phyloP scores from a whole-genome alignment of 2,888 invertebrate species.

The Teleiodes luculella region DNA sequence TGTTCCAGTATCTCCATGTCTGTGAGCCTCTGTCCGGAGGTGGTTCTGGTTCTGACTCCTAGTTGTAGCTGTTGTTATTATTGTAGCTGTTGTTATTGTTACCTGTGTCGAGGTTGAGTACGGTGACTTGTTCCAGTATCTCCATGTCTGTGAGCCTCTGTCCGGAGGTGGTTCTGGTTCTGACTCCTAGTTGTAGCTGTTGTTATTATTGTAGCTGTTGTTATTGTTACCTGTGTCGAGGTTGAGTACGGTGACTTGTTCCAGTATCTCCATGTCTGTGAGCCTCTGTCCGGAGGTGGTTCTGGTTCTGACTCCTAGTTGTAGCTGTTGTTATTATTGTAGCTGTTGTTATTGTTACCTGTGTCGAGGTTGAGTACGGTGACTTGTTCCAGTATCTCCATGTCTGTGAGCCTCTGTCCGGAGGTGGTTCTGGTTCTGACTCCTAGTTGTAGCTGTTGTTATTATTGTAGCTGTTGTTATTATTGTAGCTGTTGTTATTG shows the following conservation, averaged over 20 bases:
- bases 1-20: constrained; percentile 96
- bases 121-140: constrained; percentile 94
- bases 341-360: too few species aligned
- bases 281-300: constrained; percentile 89
- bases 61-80: constrained; percentile 81
- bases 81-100: too few species aligned
- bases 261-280: constrained; percentile 94
- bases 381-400: constrained; percentile 95
- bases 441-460: constrained; percentile 82
- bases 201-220: too few species aligned
- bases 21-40: constrained; percentile 90
- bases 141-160: constrained; percentile 93
- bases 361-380: constrained; percentile 90
- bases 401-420: constrained; percentile 87
- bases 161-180: constrained; percentile 88
- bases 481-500: constrained; percentile 79
- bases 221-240: constrained; percentile 82
- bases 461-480: constrained; percentile 78
- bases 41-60: constrained; percentile 87
- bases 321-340: constrained; percentile 79
- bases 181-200: constrained; percentile 83
- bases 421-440: constrained; percentile 91
- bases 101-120: constrained; percentile 87
- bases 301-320: constrained; percentile 86
- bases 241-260: constrained; percentile 91